These are phyloP conservation scores for Macaria notata DNA, from an alignment of 2,888 invertebrate species.

Conservation along the genomic window DNA sequence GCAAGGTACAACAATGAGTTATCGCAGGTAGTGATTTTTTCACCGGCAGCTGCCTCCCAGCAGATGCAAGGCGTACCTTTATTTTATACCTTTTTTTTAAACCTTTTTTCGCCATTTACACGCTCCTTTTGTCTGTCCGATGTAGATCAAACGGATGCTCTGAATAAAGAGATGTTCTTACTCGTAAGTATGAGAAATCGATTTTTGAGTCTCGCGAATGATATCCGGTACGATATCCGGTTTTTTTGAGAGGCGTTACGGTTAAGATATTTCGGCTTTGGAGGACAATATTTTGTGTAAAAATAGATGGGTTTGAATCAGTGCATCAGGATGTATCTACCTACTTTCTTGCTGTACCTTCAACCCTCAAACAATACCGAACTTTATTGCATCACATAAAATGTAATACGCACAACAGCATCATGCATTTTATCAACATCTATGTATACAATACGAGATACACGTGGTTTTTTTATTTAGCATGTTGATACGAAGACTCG, in stretches of 20 bases:
- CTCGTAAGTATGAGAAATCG: conserved; percentile 25
- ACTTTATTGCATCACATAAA: no score
- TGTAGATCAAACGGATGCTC: conserved; percentile 44
- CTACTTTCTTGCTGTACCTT: no score
- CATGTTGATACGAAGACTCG: no score
- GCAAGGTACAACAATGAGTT: conserved; percentile 44
- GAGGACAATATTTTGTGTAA: no score
- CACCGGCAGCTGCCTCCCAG: conserved; percentile 66
- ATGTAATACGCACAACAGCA: no score
- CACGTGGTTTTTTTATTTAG: no score
- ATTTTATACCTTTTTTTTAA: conserved; percentile 34
- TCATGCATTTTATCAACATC: no score
- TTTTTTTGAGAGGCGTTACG: conserved; percentile 29
- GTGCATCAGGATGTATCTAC: no score
- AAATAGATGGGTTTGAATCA: no score
- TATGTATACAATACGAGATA: no score
- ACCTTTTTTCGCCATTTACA: conserved; percentile 51
- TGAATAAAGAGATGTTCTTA: conserved; percentile 44
- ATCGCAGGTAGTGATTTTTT: conserved; percentile 70
- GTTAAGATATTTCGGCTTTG: neutral
- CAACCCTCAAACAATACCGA: no score
- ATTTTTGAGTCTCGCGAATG: conserved; percentile 61
- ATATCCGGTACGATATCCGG: conserved; percentile 53
- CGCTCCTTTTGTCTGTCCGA: conserved; percentile 28
- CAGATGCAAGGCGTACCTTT: conserved; percentile 68